Base-by-base conservation (phyloP, 2,113 vertebrate genomes). In the Lepus europaeus region DNA sequence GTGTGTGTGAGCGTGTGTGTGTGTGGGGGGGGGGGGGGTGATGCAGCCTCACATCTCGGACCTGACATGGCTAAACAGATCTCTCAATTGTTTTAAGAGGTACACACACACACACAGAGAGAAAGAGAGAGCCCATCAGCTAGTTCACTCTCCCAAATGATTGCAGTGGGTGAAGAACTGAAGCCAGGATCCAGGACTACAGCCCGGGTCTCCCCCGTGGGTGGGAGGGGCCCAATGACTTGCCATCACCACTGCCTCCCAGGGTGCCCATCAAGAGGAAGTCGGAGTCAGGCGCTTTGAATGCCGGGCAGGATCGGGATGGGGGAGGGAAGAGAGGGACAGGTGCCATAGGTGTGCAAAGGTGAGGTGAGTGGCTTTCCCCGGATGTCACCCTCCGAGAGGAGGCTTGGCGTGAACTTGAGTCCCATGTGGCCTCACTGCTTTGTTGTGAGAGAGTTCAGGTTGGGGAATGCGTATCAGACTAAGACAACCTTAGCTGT, bases 291-390 rank as follows among this genome's bases (percentile, higher is more conserved):
- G 45, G 45, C 6, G 45, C 45, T 45, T 45, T 45, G 45, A 45
- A 45, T 45, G 45, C 45, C 6, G 45, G 45, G 6, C 45, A 45
- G 45, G 45, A 45, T 45, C 45, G 45, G 45, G 45, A 45, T 45
- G 45, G 45, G 45, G 63, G 85, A 16, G 13, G 29, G n/a, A 13
- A 33, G 27, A 76, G 63, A 39, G 33, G 49, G 79, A 29, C n/a
- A 31, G 45, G 29, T 23, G 1, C 36, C 0, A 0, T 9, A 13
- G 5, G 7, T 49, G 19, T 14, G 27, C 3, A 9, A 19, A 63
- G 29, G 19, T 5, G 51, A 78, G 66, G 36, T 19, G 36, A n/a
- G n/a, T 2, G 3, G 11, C 39, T 53, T 0, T 5, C 19, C 22
- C 10, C 19, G 33, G 17, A 79, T 36, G 5, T 3, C 33, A 39